Base-by-base conservation (phyloP, 2,888 invertebrate species). In the Trichogramma evanescens region DNA sequence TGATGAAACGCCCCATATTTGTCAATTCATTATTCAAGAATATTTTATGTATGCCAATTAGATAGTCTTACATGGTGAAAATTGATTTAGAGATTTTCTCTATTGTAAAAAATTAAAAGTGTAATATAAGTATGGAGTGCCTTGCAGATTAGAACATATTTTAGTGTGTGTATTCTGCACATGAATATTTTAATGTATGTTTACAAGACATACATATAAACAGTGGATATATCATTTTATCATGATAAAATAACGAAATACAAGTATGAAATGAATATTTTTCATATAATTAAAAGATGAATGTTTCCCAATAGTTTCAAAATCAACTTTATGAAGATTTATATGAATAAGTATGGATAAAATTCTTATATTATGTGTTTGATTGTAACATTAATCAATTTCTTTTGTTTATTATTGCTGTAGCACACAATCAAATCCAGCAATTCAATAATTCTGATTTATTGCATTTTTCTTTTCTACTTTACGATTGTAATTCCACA, bases 51-150 rank as follows among this genome's bases (percentile, higher is more conserved):
- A 26, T 26, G 26, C 26, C 26, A 26, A 26, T 26, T 26, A 26
- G 26, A 26, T 26, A 26, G 26, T 26, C 26, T 26, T 56, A 54
- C 50, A 59, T 51, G 59, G 58, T 58, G 59, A 43, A 54, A 65
- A 59, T 66, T 56, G 59, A 61, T 61, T 66, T 26, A 26, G 51
- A 64, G 54, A 63, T 65, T 52, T 55, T 64, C 50, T 44, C 50
- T 55, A 57, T 72, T 75, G 74, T 74, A 75, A 74, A 74, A 73
- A 26, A 26, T 26, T 74, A 74, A 71, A 70, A 71, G 69, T 75
- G 74, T 75, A 74, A 74, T 73, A 75, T 73, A 76, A 74, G 76
- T 75, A 74, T 73, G 76, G 77, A 77, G 77, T 77, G 77, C 77
- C 77, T 77, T 77, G 74, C 74, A 76, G 72, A 76, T 73, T 74